phyloP scores from a whole-genome alignment of 2,797 vertebrate genomes.

The Lithobates sylvaticus region DNA sequence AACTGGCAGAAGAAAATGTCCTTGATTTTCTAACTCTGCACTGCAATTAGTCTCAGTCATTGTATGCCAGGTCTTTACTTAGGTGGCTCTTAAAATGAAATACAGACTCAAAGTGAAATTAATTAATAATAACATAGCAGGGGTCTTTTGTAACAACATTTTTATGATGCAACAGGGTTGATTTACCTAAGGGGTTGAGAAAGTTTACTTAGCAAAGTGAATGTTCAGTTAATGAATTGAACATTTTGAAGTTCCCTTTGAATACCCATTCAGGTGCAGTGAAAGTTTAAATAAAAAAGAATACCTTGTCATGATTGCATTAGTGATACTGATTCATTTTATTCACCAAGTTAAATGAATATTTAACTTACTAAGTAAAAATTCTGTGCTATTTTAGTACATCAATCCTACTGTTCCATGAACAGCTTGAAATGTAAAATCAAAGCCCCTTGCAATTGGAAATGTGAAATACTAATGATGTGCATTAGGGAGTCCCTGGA shows the following conservation, averaged over 20 bases:
- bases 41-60: constrained; percentile 39
- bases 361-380: not conserved
- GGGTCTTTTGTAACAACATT: not conserved
- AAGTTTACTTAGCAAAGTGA: not conserved
- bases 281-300: not conserved
- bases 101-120: not conserved
- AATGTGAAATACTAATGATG: no score
- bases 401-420: no score
- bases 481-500: no score
- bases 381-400: not conserved
- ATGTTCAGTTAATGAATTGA: not conserved
- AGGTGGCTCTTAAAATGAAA: constrained; percentile 25
- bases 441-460: no score
- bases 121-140: not conserved
- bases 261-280: no score
- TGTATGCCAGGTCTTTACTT: constrained; percentile 21
- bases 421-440: no score
- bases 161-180: not conserved
- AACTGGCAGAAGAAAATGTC: constrained; percentile 49
- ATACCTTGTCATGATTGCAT: not conserved
- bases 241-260: not conserved
- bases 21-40: constrained; percentile 32
- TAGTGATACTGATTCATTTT: not conserved
- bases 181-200: no score
- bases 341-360: not conserved